Evolutionary conservation across 2,113 vertebrate species (phyloP), one percentile per base, ranked within the genome.

Genomic region (Coryphaenoides rupestris): DNA sequence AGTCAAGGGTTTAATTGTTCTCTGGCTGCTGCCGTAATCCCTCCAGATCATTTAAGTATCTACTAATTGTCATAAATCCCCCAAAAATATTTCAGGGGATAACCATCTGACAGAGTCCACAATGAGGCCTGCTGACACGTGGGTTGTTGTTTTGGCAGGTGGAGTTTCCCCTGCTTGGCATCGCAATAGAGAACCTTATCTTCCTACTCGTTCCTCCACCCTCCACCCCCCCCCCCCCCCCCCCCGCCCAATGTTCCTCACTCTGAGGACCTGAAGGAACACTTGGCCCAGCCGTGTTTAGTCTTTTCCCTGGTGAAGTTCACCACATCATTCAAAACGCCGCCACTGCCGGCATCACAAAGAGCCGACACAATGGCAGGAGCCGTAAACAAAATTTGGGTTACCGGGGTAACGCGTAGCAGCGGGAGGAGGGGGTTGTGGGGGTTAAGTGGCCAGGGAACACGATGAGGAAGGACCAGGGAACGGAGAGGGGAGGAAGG

Each of bases 51-150:
- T 14, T 52, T 66, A 65, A 72, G 19, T 60, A 72, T 54, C 62
- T 66, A 58, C 60, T 75, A 63, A 80, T 54, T 80, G 61, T 49
- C 69, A 60, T 68, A 58, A 77, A 70, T 68, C 70, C 73, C n/a
- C 61, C 57, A 19, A n/a, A 15, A 46, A 24, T 19, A 50, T n/a
- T 50, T n/a, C 15, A 50, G 15, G 5, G 47, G 15, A 50, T 10
- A 50, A 50, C 16, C 15, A 17, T 50, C n/a, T 50, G 15, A 50
- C 47, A 45, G 40, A n/a, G 40, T 10, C 40, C 40, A 45, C 40
- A 17, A 17, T n/a, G 15, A n/a, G 17, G 9, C 47, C n/a, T 50
- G 9, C n/a, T 50, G 9, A n/a, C 47, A 50, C 17, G 47, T 1
- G 9, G 47, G 12, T 49, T 49, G 16, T 49, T 50, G 16, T 40